Evolutionary conservation across 2,113 vertebrate species (phyloP), one percentile per base, ranked within the genome.

Genomic region (Microtus richardsoni): DNA sequence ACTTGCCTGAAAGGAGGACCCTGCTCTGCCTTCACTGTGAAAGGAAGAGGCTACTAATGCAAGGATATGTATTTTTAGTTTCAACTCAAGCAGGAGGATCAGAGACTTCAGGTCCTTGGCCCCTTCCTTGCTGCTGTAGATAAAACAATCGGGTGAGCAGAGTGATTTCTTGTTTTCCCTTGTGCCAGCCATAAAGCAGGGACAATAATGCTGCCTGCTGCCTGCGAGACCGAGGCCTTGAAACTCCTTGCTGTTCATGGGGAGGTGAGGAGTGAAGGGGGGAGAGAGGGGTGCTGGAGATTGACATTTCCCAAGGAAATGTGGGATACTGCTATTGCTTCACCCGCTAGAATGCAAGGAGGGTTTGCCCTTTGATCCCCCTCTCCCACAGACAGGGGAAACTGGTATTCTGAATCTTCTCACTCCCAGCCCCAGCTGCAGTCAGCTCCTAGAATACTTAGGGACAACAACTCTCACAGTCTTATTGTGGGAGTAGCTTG

Each of bases 41-140:
- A 36, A 78, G 62, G 39, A 87, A 91, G 80, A 93, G 74, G 88
- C 75, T 54, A 41, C 70, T 44, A 73, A 36, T 64, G 44, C 47
- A 87, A 88, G 87, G 64, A 3, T 33, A 9, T 1, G 12, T 62
- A 54, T 82, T 92, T 93, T 96, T 74, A 95, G 47, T 90, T 70
- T 52, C 91, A 91, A 70, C 68, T 89, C 95, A 85, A 78, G 66
- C 88, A 82, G 71, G 71, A 95, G 89, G 84, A 77, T 73, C 94
- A 83, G 77, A 88, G 93, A 21, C 60, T 52, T 49, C 90, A 78
- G 85, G 60, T 74, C 89, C 93, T 89, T 91, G 92, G 97, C 82
- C 78, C 75, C 78, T 93, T 36, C 89, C 73, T 82, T 16, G 39
- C 30, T 54, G 66, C 78, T 44, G 33, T 5, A 54, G 91, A 91